Base-by-base conservation (phyloP, 2,888 invertebrate genomes). In the Epicampocera succincta region DNA sequence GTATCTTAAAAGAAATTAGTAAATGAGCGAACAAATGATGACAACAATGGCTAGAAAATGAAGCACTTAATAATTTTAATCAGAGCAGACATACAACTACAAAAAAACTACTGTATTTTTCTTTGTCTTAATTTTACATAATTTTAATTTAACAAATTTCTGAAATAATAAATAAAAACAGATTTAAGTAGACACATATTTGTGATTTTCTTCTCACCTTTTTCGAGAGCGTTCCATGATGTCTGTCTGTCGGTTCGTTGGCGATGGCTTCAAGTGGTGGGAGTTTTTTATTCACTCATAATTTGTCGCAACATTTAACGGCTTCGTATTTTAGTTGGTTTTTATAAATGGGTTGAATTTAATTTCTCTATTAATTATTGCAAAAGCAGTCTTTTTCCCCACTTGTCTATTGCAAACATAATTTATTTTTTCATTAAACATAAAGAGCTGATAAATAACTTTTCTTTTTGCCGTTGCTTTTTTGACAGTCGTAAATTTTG, bases 301-400 rank as follows among this genome's bases (percentile, higher is more conserved):
- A 66, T 74, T 82, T 78, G 77, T 76, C 66, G 66, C 71, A 78
- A 61, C 60, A 78, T 66, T 78, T 82, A 78, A 82, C 78, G 78
- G 71, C 42, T 65, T 60, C 56, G 48, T 33, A 48, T 71, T 60
- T 40, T 13, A 76, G 19, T 44, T 33, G 2, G n/a, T 25, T 6
- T 13, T 11, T 12, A 60, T 15, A 63, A 44, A 60, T 72, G 46
- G 60, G 60, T 38, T 60, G 19, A 68, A 73, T 68, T 73, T 73
- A 73, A 61, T 79, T 73, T 72, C 52, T 60, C 46, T 38, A 68
- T 68, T 68, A 66, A 46, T 6, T 21, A 29, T 50, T 12, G 52
- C 17, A 12, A 42, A 60, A 38, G 6, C 9, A 9, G 2, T 40
- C 5, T 61, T 29, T 19, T 48, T 25, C 12, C n/a, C 46, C 65